Percentiles rank a stretch among this genome's conserved stretches.
phyloP scores from a whole-genome alignment of 2,113 vertebrate genomes.

The Varanus komodoensis region DNA sequence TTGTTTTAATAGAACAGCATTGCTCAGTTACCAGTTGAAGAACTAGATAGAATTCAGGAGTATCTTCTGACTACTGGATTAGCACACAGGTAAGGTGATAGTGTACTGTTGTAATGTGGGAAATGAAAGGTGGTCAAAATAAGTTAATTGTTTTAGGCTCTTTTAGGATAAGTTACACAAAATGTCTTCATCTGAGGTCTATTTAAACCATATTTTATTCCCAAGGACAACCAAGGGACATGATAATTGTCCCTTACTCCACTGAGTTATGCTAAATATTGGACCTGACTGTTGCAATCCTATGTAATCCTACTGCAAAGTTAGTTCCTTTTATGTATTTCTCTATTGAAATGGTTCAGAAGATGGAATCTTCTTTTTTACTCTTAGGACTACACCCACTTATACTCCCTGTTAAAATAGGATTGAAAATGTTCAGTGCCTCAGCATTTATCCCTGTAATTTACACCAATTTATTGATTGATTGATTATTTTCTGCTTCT shows the following conservation, averaged over 20 bases:
- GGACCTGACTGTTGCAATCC: not conserved
- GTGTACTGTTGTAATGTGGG: not conserved
- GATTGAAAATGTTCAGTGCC: not conserved
- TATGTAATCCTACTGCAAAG: not conserved
- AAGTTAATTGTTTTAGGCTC: not conserved
- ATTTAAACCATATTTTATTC: not conserved
- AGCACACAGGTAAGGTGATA: slow-evolving; percentile 86
- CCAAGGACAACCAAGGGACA: not conserved
- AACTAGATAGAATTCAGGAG: slow-evolving; percentile 92
- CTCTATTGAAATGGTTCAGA: not conserved
- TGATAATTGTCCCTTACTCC: not conserved
- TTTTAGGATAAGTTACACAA: not conserved
- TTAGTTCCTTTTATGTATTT: not conserved
- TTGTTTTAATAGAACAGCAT: slow-evolving; percentile 85
- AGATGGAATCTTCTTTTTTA: not conserved
- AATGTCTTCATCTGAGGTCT: not conserved
- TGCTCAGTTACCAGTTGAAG: slow-evolving; percentile 92
- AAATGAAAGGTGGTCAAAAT: not conserved
- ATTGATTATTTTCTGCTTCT: too few relatives aligned
- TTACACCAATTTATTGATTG: not conserved
- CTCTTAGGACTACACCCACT: not conserved
- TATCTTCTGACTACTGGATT: slow-evolving; percentile 92
- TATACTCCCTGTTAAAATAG: not conserved
- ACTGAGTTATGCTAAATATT: not conserved
- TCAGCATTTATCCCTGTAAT: not conserved